These are phyloP conservation scores for Antedon bifida DNA, from an alignment of 35 echinoderm and acorn worm genomes.

Conservation along the genomic window DNA sequence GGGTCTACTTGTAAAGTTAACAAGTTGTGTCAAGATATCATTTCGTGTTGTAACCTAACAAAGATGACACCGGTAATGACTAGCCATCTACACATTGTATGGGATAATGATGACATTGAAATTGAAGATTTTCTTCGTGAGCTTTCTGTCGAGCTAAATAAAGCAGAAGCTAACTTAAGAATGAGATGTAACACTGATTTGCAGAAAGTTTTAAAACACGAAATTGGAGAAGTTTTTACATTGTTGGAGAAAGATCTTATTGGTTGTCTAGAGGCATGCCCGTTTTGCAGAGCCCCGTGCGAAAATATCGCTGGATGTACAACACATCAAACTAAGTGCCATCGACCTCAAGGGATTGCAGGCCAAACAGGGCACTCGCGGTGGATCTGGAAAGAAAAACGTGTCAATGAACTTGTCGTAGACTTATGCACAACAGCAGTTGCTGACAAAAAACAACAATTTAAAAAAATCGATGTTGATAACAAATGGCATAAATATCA, in stretches of 20 bases:
- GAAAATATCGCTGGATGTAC: slow-evolving; percentile 3
- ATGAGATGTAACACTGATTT: not conserved
- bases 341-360: slow-evolving; percentile 5
- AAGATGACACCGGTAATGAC: not conserved
- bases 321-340: not conserved
- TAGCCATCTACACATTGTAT: too few species aligned
- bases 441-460: not conserved
- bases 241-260: not conserved
- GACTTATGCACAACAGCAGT: not conserved
- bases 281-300: slow-evolving; percentile 30
- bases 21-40: not conserved
- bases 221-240: not conserved
- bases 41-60: not conserved
- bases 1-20: not conserved
- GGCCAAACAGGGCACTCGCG: too few species aligned
- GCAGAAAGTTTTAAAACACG: slow-evolving; percentile 2
- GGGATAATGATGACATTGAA: not conserved
- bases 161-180: not conserved
- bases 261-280: slow-evolving; percentile 11
- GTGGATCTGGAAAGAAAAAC: too few species aligned
- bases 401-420: not conserved
- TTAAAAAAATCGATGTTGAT: not conserved
- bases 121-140: not conserved
- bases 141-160: not conserved
- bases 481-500: not conserved